Percentiles rank a stretch among this genome's conserved stretches.
Evolutionary conservation across 2,797 vertebrate genomes (phyloP).

Genomic region (Rhyacichthys aspro): DNA sequence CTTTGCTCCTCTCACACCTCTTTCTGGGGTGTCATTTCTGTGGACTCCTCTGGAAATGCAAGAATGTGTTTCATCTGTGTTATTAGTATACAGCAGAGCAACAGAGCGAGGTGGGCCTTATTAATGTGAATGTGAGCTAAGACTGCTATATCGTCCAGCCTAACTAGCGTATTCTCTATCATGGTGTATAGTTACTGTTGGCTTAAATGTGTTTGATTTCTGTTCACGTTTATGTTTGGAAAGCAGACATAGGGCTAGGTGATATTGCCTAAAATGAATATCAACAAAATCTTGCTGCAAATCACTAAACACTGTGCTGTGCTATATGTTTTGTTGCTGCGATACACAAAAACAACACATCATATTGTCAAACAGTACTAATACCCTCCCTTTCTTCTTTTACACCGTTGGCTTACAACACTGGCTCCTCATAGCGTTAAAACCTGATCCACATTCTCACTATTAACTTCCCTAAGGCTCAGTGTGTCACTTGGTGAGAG

Average conservation of each 20-base stretch:
- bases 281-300: too few species aligned
- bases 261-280: too few species aligned
- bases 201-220: too few species aligned
- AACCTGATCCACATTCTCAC: slow-evolving; percentile 45
- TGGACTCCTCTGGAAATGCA: slow-evolving; percentile 4
- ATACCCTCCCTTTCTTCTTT: too few species aligned
- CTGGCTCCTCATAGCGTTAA: slow-evolving; percentile 35
- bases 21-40: slow-evolving; percentile 30
- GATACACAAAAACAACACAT: too few species aligned
- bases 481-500: slow-evolving; percentile 45
- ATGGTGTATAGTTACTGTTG: too few species aligned
- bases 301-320: too few species aligned
- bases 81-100: slow-evolving; percentile 9
- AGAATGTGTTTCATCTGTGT: neutral
- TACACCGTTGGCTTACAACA: slow-evolving; percentile 16
- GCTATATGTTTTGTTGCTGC: slow-evolving; percentile 1
- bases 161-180: too few species aligned
- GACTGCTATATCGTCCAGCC: too few species aligned
- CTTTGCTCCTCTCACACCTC: slow-evolving; percentile 33
- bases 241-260: too few species aligned
- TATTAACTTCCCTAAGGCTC: slow-evolving; percentile 51
- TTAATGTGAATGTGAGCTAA: neutral
- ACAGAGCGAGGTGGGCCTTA: neutral
- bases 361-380: too few species aligned
- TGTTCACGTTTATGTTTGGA: too few species aligned